phyloP scores from a whole-genome alignment of 2,797 vertebrate genomes.

The Crossoptilon crossoptilon region DNA sequence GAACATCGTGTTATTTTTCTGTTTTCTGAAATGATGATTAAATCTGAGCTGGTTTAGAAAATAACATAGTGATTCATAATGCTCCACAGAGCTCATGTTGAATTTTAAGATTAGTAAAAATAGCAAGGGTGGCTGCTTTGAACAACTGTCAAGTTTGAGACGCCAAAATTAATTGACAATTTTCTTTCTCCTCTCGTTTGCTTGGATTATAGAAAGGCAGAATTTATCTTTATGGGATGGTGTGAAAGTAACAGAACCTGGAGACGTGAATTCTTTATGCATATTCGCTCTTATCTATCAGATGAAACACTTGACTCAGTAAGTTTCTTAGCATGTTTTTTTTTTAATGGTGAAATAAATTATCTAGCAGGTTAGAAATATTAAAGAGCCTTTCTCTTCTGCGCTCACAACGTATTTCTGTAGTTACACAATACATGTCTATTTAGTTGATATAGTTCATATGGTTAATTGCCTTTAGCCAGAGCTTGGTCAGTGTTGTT shows the following conservation, averaged over 20 bases:
- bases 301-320: neutral
- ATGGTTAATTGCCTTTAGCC: neutral
- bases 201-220: neutral
- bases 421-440: neutral
- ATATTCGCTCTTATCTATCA: neutral
- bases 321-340: neutral
- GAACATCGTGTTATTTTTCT: slow-evolving; percentile 28
- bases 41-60: slow-evolving; percentile 47
- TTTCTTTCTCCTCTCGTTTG: neutral
- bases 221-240: neutral
- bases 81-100: neutral
- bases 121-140: slow-evolving; percentile 13
- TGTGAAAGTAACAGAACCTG: neutral
- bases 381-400: neutral
- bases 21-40: slow-evolving; percentile 50
- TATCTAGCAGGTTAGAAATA: neutral
- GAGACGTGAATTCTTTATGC: neutral
- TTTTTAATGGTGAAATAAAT: neutral
- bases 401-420: neutral
- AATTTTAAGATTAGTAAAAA: slow-evolving; percentile 44
- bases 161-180: neutral
- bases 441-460: neutral
- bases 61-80: slow-evolving; percentile 55
- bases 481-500: neutral
- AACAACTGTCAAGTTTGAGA: slow-evolving; percentile 12